These are phyloP conservation scores for Zoanthus solanderi DNA, from an alignment of 92 coral and sea anemone genomes.

Conservation along the genomic window DNA sequence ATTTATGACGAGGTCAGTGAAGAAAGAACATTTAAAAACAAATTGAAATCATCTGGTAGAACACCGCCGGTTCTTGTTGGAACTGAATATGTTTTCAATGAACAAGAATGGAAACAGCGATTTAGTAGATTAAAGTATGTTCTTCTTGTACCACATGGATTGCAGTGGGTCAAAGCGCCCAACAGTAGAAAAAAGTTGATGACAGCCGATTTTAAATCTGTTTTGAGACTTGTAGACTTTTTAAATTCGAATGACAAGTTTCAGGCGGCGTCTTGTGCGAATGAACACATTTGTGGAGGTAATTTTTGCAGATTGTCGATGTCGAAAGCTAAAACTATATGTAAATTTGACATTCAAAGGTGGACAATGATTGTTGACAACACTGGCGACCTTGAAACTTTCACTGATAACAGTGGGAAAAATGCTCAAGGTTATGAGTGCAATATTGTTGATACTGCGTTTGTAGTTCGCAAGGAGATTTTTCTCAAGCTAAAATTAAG, in stretches of 20 bases:
- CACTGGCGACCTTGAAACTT: not conserved
- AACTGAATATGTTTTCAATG: slow-evolving; percentile 29
- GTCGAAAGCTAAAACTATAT: not conserved
- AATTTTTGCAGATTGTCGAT: not conserved
- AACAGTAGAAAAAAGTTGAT: slow-evolving; percentile 21
- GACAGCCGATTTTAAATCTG: slow-evolving; percentile 30
- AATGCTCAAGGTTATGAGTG: slow-evolving; percentile 28
- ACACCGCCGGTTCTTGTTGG: slow-evolving; percentile 45
- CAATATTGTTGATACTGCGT: slow-evolving; percentile 44
- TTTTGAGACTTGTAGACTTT: slow-evolving; percentile 11
- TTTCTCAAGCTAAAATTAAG: slow-evolving; percentile 33
- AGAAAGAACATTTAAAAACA: not conserved
- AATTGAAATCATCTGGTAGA: not conserved
- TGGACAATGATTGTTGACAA: slow-evolving; percentile 39
- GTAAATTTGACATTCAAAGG: slow-evolving; percentile 15
- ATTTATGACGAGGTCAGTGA: slow-evolving; percentile 33
- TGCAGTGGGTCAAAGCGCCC: slow-evolving; percentile 14
- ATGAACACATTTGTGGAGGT: not conserved
- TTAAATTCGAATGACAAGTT: slow-evolving; percentile 26
- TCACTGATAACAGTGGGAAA: slow-evolving; percentile 7
- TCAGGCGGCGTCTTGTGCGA: slow-evolving; percentile 29
- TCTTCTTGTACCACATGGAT: slow-evolving; percentile 33
- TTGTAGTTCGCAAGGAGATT: slow-evolving; percentile 32
- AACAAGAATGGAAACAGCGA: slow-evolving; percentile 29
- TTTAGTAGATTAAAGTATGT: slow-evolving; percentile 17